phyloP scores from a whole-genome alignment of 1,140 invertebrate genomes.

The Drosophila funebris region DNA sequence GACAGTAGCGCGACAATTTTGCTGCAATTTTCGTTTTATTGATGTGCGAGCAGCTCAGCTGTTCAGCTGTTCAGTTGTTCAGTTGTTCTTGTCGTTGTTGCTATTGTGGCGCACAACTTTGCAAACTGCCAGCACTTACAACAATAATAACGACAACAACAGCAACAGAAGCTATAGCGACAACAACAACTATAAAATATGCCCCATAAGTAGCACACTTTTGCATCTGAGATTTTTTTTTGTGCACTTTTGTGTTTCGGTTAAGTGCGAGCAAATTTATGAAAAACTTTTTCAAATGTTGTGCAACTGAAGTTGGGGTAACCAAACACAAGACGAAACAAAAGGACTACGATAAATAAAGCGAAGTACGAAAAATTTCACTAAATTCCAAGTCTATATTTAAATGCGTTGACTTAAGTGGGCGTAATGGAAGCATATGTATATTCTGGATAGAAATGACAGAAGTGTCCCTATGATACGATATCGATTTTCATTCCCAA shows the following conservation, averaged over 20 bases:
- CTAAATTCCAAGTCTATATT: slow-evolving; percentile 10
- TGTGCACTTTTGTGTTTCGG: slow-evolving; percentile 33
- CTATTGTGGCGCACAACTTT: slow-evolving; percentile 51
- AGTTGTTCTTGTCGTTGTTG: slow-evolving; percentile 5
- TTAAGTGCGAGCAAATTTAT: slow-evolving; percentile 75
- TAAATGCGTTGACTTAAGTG: background rate
- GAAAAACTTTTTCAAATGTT: slow-evolving; percentile 73
- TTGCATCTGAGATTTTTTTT: slow-evolving; percentile 54
- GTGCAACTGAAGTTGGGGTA: slow-evolving; percentile 58
- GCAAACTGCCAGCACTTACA: slow-evolving; percentile 31
- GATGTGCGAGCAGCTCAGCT: slow-evolving; percentile 52
- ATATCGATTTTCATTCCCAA: background rate
- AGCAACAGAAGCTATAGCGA: background rate
- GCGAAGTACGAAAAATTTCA: background rate
- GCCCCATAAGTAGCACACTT: slow-evolving; percentile 68
- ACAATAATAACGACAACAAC: background rate
- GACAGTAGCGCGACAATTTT: slow-evolving; percentile 57
- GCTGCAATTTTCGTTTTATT: slow-evolving; percentile 75
- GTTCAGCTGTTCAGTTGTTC: slow-evolving; percentile 8
- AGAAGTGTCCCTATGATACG: too few species aligned
- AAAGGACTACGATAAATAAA: slow-evolving; percentile 7
- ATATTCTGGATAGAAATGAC: background rate
- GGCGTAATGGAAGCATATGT: slow-evolving; percentile 1
- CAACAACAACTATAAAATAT: slow-evolving; percentile 47
- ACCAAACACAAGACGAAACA: slow-evolving; percentile 21